Evolutionary conservation across 2,888 invertebrate genomes (phyloP).

Genomic region (Polydrusus cervinus): DNA sequence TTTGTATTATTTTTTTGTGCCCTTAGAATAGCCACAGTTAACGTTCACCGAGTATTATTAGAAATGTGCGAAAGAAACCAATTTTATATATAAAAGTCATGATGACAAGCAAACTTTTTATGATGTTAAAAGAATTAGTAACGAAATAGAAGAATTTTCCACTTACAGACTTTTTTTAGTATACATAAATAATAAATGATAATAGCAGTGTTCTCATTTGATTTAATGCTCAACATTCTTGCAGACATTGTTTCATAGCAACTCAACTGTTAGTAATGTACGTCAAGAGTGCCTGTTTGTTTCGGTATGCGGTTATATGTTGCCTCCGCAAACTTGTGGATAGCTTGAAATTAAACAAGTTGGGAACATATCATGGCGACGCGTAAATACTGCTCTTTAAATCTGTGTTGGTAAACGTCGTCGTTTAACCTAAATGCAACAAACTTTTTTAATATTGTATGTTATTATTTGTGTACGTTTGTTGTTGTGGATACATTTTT

Average conservation of each 20-base stretch:
- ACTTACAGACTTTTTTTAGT: background rate
- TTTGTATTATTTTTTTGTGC: no score
- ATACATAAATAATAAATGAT: background rate
- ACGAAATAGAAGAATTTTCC: background rate
- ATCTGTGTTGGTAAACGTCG: background rate
- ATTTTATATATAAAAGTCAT: no score
- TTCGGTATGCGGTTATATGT: slow-evolving; percentile 19
- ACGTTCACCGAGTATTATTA: no score
- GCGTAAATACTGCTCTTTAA: background rate
- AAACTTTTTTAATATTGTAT: slow-evolving; percentile 16
- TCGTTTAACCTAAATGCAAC: background rate
- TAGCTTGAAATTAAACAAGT: slow-evolving; percentile 26
- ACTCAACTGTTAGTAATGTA: slow-evolving; percentile 14
- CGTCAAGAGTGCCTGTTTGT: slow-evolving; percentile 11
- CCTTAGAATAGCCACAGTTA: no score
- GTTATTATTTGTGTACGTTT: background rate
- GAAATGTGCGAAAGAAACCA: no score
- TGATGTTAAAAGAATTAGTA: background rate
- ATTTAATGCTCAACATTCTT: slow-evolving; percentile 4
- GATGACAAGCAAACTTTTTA: no score
- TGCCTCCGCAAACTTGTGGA: background rate
- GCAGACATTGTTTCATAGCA: background rate
- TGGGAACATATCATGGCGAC: background rate
- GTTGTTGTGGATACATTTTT: background rate
- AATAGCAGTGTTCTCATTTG: background rate